phyloP scores from a whole-genome alignment of 2,888 invertebrate species.

The Tillus elongatus region DNA sequence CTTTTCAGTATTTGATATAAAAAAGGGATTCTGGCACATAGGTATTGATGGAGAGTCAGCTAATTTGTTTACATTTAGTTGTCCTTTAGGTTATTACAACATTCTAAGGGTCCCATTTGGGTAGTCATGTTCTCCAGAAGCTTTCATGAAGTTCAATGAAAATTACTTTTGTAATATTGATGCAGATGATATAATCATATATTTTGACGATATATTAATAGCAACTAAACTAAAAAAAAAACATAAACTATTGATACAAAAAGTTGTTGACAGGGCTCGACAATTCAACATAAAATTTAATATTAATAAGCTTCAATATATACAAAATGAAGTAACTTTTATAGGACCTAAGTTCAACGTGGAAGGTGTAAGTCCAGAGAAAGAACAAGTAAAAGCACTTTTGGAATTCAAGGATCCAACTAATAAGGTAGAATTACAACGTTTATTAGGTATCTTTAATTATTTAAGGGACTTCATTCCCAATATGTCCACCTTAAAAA shows the following conservation, averaged over 20 bases:
- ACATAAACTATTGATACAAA: constrained; percentile 18
- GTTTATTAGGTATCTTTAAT: constrained; percentile 15
- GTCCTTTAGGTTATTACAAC: neutral
- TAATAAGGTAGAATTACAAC: constrained; percentile 11
- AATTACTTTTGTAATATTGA: constrained; percentile 20
- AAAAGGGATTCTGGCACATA: constrained; percentile 18
- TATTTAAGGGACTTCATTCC: constrained; percentile 13
- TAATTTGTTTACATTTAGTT: constrained; percentile 8
- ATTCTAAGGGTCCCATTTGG: constrained; percentile 14
- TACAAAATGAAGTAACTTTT: constrained; percentile 17
- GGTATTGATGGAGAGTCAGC: constrained; percentile 12
- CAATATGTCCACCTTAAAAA: neutral
- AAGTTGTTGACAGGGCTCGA: constrained; percentile 17
- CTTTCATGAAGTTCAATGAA: constrained; percentile 19
- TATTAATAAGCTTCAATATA: constrained; percentile 15
- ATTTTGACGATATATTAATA: constrained; percentile 26
- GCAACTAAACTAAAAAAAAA: constrained; percentile 18
- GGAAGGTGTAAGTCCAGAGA: constrained; percentile 13
- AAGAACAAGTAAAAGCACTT: constrained; percentile 12
- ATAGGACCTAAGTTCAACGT: constrained; percentile 16
- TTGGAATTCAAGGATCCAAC: constrained; percentile 9
- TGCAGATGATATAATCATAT: constrained; percentile 19
- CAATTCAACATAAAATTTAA: constrained; percentile 18
- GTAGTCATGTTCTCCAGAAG: constrained; percentile 19
- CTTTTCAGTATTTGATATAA: constrained; percentile 18